Evolutionary conservation across 2,888 invertebrate genomes (phyloP).

Genomic region (Orthosia gothica): DNA sequence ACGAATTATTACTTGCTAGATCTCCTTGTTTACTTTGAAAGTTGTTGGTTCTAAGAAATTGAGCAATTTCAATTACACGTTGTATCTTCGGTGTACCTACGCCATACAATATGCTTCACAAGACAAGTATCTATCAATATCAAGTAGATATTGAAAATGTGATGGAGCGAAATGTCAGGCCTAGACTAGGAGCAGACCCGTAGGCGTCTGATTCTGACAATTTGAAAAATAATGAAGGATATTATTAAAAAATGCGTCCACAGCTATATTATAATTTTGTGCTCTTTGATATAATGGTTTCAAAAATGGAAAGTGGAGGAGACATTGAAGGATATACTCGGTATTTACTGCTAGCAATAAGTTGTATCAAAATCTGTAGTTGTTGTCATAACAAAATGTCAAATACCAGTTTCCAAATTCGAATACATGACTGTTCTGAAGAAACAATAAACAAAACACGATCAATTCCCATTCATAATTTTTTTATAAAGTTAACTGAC

Average conservation of each 20-base stretch:
- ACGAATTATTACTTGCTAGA: no score
- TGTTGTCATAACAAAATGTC: neutral
- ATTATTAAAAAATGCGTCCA: neutral
- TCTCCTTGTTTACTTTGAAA: no score
- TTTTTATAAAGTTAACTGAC: neutral
- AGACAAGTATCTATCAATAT: no score
- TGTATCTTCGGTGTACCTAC: no score
- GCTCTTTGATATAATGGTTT: neutral
- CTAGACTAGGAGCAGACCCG: neutral
- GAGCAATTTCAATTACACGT: no score
- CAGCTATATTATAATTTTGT: neutral
- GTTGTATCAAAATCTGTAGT: neutral
- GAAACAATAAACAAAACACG: neutral
- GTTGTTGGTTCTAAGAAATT: no score
- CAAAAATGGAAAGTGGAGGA: neutral
- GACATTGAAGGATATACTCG: neutral
- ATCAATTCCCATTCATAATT: neutral
- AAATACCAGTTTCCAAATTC: neutral
- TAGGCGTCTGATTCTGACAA: slow-evolving; percentile 1
- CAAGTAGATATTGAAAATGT: no score
- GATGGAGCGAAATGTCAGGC: no score
- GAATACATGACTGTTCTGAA: neutral
- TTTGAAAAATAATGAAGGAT: slow-evolving; percentile 3
- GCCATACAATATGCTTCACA: no score
- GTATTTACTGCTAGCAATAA: no score